A percentile compares a stretch with the other conserved stretches of the same genome.
Evolutionary conservation across 2,797 vertebrate species (phyloP).

Genomic region (Saxicola maurus): DNA sequence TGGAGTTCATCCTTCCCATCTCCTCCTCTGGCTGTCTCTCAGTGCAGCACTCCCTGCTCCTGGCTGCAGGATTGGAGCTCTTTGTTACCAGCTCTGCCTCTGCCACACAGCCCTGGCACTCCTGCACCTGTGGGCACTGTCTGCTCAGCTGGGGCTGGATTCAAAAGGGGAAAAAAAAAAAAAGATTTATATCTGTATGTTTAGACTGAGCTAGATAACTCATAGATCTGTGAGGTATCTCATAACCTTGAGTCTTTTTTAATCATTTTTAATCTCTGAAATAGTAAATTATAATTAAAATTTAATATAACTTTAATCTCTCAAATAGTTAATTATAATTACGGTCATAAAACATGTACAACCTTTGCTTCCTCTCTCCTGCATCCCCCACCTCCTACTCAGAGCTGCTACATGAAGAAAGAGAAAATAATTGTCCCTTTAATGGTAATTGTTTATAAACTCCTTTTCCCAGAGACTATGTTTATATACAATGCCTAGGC

Average conservation of each 20-base stretch:
- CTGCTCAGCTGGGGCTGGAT: neutral
- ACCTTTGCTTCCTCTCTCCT: neutral
- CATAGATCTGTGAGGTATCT: neutral
- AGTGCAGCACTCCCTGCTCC: neutral
- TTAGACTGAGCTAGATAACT: slow-evolving; percentile 3
- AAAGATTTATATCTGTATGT: neutral
- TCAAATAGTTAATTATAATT: slow-evolving; percentile 43
- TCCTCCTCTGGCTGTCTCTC: neutral
- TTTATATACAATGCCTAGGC: neutral
- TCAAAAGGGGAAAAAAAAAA: accelerated
- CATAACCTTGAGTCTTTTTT: slow-evolving; percentile 1
- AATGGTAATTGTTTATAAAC: slow-evolving; percentile 10
- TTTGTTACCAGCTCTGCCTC: neutral
- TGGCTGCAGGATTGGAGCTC: neutral
- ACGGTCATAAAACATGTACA: slow-evolving; percentile 23
- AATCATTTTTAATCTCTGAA: slow-evolving; percentile 30
- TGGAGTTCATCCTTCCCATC: neutral
- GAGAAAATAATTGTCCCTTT: slow-evolving; percentile 30
- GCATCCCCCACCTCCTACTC: neutral
- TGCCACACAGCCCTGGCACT: neutral
- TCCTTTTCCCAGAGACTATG: neutral
- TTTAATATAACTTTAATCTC: slow-evolving; percentile 33
- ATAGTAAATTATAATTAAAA: slow-evolving; percentile 39
- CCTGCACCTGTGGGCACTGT: neutral
- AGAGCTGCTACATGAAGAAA: neutral